Percentiles rank a stretch among this genome's conserved stretches.
Evolutionary conservation across 2,888 invertebrate genomes (phyloP).

Genomic region (Clitarchus hookeri): DNA sequence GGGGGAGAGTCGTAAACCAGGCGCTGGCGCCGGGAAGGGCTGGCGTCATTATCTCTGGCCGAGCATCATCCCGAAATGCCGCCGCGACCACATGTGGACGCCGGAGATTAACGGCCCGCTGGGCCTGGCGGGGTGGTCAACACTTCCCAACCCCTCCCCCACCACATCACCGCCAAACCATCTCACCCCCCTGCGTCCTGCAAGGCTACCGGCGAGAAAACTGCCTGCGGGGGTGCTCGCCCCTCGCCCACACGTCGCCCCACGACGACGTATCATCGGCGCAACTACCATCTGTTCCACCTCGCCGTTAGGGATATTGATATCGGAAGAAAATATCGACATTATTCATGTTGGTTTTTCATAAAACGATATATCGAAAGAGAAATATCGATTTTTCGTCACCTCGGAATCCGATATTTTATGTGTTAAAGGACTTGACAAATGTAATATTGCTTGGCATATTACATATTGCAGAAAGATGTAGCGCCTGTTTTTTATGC

Average conservation of each 20-base stretch:
- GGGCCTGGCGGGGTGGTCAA: conserved; percentile 15
- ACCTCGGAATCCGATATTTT: no score
- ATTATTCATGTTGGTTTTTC: no score
- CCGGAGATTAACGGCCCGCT: background rate
- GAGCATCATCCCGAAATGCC: conserved; percentile 20
- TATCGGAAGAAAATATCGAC: no score
- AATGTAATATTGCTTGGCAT: no score
- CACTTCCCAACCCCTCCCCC: background rate
- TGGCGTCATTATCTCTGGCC: background rate
- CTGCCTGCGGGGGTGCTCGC: conserved; percentile 40
- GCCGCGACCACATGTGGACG: conserved; percentile 16
- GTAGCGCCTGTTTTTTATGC: no score
- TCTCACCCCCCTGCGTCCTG: background rate
- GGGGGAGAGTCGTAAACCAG: conserved; percentile 36
- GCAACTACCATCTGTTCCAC: no score
- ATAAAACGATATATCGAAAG: no score
- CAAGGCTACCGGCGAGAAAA: background rate
- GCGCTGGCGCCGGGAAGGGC: conserved; percentile 42
- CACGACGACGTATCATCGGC: conserved; percentile 28
- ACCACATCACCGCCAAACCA: background rate
- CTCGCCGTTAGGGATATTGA: no score
- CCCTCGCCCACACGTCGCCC: conserved; percentile 35
- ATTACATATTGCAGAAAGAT: no score
- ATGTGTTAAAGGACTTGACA: no score
- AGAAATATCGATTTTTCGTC: no score